These are phyloP conservation scores for Drosophila hydei DNA, from an alignment of 1,140 invertebrate genomes.

Conservation along the genomic window DNA sequence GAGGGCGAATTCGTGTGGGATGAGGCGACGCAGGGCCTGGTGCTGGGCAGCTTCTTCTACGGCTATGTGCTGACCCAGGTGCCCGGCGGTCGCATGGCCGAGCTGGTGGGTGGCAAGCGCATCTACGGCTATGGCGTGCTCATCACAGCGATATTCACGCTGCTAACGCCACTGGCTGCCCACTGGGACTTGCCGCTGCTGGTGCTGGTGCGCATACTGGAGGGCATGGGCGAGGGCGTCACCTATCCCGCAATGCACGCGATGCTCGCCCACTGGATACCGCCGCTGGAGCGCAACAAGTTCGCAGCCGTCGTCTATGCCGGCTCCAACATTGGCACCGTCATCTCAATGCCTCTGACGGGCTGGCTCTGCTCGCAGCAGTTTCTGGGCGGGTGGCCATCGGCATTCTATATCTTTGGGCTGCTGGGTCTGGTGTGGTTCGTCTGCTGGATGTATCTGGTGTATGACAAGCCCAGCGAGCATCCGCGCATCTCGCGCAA, in stretches of 20 bases:
- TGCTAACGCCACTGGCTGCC: constrained; percentile 90
- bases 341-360: constrained; percentile 90
- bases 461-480: constrained; percentile 90
- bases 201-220: constrained; percentile 90
- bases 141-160: constrained; percentile 90
- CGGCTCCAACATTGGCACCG: constrained; percentile 88
- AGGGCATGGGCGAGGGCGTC: constrained; percentile 94
- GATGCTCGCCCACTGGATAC: constrained; percentile 92
- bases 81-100: constrained; percentile 92
- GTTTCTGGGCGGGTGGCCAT: constrained; percentile 90
- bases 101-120: constrained; percentile 91
- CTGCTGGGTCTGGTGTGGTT: constrained; percentile 92
- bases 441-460: constrained; percentile 88
- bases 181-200: constrained; percentile 89
- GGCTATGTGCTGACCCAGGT: constrained; percentile 95
- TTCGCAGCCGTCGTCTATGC: constrained; percentile 92
- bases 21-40: constrained; percentile 90
- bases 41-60: constrained; percentile 93
- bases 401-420: constrained; percentile 92
- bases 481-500: constrained; percentile 91
- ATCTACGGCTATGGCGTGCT: constrained; percentile 92
- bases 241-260: constrained; percentile 93
- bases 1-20: constrained; percentile 91
- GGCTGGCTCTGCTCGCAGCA: constrained; percentile 89
- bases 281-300: constrained; percentile 91